Percentiles rank a stretch among this genome's conserved stretches.
phyloP scores from a whole-genome alignment of 2,113 vertebrate genomes.

The Pholis gunnellus region DNA sequence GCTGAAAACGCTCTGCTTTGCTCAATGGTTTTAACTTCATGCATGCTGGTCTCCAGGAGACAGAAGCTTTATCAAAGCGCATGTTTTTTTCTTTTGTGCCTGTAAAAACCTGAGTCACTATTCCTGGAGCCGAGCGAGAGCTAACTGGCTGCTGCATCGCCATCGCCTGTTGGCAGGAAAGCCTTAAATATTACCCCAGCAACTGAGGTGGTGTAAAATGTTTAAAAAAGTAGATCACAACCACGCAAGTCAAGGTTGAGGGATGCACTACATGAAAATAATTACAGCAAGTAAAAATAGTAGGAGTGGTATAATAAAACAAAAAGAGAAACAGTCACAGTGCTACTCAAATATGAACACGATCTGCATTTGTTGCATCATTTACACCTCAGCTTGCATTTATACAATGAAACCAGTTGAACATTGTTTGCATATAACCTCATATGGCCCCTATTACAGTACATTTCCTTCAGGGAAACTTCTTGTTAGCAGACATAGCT shows the following conservation, averaged over 20 bases:
- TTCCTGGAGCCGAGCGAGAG: slow-evolving; percentile 55
- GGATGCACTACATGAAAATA: slow-evolving; percentile 28
- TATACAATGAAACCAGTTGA: background rate
- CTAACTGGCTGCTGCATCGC: slow-evolving; percentile 19
- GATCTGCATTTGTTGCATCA: background rate
- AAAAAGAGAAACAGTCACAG: slow-evolving; percentile 7
- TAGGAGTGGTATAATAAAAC: slow-evolving; percentile 32
- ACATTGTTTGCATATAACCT: background rate
- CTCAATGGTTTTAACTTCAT: background rate
- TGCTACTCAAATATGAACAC: background rate
- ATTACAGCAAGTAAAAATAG: slow-evolving; percentile 41
- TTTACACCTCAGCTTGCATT: background rate
- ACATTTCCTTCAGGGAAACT: slow-evolving; percentile 1
- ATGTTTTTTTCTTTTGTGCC: slow-evolving; percentile 35
- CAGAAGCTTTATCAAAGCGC: slow-evolving; percentile 35
- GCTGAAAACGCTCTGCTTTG: background rate
- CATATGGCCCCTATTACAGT: background rate
- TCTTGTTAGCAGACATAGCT: slow-evolving; percentile 10
- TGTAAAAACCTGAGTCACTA: slow-evolving; percentile 62
- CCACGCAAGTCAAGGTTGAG: slow-evolving; percentile 43
- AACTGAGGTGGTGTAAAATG: slow-evolving; percentile 21
- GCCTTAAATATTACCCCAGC: slow-evolving; percentile 35
- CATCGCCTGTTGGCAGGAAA: slow-evolving; percentile 35
- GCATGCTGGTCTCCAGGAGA: slow-evolving; percentile 34
- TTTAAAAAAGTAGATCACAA: slow-evolving; percentile 24